phyloP scores from a whole-genome alignment of 2,113 vertebrate species.

The Turdus rufiventris region DNA sequence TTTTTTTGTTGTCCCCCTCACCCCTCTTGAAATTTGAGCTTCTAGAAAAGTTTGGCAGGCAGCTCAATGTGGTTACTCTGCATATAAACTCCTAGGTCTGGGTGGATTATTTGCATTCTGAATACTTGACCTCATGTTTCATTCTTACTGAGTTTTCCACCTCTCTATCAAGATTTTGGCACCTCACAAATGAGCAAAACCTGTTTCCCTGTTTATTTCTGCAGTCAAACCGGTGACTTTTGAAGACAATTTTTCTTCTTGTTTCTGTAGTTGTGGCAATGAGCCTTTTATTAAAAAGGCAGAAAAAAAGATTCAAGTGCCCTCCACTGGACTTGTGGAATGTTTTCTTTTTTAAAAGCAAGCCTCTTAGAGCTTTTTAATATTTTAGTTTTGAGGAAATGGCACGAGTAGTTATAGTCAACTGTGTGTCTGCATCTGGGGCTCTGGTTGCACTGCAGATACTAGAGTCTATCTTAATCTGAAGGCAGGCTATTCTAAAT shows the following conservation, averaged over 20 bases:
- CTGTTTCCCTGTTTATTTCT: not conserved
- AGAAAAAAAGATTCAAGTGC: not conserved
- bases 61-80: not conserved
- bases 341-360: not conserved
- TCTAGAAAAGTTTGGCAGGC: not conserved
- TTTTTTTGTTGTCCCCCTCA: not conserved
- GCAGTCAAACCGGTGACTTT: not conserved
- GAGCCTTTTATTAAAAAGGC: not conserved
- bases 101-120: constrained; percentile 34
- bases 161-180: not conserved
- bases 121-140: constrained; percentile 9
- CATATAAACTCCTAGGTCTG: not conserved
- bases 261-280: not conserved
- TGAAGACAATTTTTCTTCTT: not conserved
- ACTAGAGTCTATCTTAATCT: not conserved
- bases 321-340: not conserved
- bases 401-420: not conserved
- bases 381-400: not conserved
- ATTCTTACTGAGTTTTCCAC: not conserved
- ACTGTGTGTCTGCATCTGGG: not conserved
- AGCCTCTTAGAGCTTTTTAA: not conserved
- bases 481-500: not conserved
- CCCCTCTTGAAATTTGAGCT: not conserved
- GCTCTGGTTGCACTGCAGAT: not conserved
- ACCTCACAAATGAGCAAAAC: not conserved